Base-by-base conservation (phyloP, 2,888 invertebrate genomes). In the Dendrolimus pini region DNA sequence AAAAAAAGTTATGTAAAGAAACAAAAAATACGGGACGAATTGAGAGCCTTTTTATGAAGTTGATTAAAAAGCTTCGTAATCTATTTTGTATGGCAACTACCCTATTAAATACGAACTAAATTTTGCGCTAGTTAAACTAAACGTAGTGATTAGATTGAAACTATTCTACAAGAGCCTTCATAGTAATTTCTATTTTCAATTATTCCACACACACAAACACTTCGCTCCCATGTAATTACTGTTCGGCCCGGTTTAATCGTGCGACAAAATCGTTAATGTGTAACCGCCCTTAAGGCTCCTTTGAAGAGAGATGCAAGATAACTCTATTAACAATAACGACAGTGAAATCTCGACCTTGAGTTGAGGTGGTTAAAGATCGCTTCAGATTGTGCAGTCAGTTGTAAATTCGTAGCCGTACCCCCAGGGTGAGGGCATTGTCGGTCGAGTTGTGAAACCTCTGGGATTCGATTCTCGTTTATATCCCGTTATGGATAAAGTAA, bases 391-490 rank as follows among this genome's bases (percentile, higher is more conserved):
- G 12, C 9, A 10, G 12, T 47, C 9, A 9, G 47, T 47, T 47
- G 47, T 47, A 47, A 47, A 47, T 47, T 47, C 12, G 47, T 47
- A 9, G 47, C 47, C 3, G 47, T 47, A 68, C 65, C 70, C 70
- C 67, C 58, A 61, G 69, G 69, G 69, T 62, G 64, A 65, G 62
- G 68, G 68, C 68, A 68, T 66, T 59, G 55, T 62, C 63, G 65
- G 68, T 63, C 67, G 64, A 62, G 59, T 59, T 69, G 67, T 68
- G 69, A 69, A 63, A 60, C 68, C 65, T 62, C 69, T 62, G 69
- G 70, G 47, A 47, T 47, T 47, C 47, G 47, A 47, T 47, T 47
- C 47, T 47, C 47, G 47, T 47, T 47, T 47, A 67, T 59, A 57
- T 53, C 18, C 67, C 68, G 70, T 47, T 47, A 47, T 47, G 47